Evolutionary conservation across 2,888 invertebrate genomes (phyloP).

Genomic region (Epinotia nisella): DNA sequence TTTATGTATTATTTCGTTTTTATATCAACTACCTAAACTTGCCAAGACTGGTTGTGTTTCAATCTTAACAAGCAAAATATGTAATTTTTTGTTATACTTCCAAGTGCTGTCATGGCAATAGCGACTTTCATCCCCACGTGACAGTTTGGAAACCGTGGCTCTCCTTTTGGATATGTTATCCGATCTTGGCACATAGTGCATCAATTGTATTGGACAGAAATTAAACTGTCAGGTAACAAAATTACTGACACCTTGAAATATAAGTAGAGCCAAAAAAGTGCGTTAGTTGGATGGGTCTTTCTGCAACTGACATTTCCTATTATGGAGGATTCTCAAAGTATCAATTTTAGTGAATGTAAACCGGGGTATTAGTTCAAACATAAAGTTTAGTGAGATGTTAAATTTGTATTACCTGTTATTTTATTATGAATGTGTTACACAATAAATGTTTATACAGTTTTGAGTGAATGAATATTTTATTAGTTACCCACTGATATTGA

Average conservation of each 20-base stretch:
- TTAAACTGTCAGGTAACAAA: too few relatives aligned
- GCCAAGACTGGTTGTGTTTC: neutral
- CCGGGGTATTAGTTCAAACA: neutral
- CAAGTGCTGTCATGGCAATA: too few relatives aligned
- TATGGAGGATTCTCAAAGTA: neutral
- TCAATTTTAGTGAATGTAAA: neutral
- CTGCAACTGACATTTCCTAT: neutral
- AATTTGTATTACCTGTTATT: conserved; percentile 32
- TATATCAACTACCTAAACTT: conserved; percentile 39
- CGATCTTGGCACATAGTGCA: too few relatives aligned
- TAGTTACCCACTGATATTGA: neutral
- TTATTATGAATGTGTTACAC: conserved; percentile 58
- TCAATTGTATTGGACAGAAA: too few relatives aligned
- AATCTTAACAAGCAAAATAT: neutral
- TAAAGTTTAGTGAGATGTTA: conserved; percentile 1
- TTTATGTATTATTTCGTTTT: conserved; percentile 53
- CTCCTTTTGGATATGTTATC: too few relatives aligned
- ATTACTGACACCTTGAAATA: too few relatives aligned
- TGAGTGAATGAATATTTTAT: conserved; percentile 53
- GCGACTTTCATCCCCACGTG: too few relatives aligned
- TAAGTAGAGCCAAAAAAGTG: too few relatives aligned
- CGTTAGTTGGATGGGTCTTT: neutral
- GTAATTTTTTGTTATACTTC: neutral
- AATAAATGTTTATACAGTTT: conserved; percentile 61
- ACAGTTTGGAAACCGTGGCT: too few relatives aligned